phyloP scores from a whole-genome alignment of 2,797 vertebrate species.

The Gorsachius magnificus region DNA sequence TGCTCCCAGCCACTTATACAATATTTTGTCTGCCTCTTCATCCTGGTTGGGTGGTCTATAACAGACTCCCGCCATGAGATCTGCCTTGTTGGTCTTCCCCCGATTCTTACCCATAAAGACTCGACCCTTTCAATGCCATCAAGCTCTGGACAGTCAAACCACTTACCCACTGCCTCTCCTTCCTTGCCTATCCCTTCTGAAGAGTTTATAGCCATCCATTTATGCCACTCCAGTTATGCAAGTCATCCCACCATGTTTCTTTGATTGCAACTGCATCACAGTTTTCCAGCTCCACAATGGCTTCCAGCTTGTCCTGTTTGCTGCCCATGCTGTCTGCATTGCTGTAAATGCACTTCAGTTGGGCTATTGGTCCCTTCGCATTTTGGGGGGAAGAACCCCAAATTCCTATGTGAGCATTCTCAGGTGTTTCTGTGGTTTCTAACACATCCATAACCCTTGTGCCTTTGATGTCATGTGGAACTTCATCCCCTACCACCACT shows the following conservation, averaged over 20 bases:
- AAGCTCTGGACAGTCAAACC: not conserved
- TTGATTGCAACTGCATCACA: not conserved
- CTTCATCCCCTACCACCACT: not conserved
- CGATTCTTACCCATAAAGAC: no score
- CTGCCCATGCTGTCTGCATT: no score
- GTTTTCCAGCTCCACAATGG: not conserved
- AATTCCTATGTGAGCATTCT: not conserved
- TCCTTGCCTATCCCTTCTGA: not conserved
- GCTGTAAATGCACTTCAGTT: not conserved
- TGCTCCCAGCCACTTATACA: no score
- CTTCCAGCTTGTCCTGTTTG: not conserved
- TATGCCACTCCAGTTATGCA: not conserved
- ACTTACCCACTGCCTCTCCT: not conserved
- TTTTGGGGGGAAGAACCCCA: not conserved
- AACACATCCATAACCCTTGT: not conserved
- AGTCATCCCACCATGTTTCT: not conserved
- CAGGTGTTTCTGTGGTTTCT: not conserved
- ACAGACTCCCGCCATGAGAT: no score
- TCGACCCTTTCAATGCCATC: not conserved
- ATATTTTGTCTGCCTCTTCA: no score
- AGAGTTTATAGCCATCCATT: not conserved
- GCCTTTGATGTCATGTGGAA: not conserved
- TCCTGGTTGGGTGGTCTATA: no score
- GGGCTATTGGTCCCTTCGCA: no score
- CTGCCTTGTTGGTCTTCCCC: no score